These are phyloP conservation scores for Xestia xanthographa DNA, from an alignment of 2,888 invertebrate genomes.

Conservation along the genomic window DNA sequence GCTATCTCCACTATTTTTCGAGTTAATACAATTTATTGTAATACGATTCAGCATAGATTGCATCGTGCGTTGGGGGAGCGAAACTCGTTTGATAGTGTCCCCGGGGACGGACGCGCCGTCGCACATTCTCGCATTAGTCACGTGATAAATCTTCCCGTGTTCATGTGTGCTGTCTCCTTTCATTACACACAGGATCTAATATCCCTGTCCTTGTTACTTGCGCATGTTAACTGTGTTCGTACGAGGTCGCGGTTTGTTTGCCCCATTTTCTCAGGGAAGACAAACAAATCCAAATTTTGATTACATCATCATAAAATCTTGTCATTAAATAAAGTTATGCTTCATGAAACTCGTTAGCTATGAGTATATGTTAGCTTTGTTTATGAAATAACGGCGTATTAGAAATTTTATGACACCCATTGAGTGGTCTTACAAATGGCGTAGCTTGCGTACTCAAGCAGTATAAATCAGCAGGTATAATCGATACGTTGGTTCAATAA, in stretches of 20 bases:
- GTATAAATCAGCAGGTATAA: constrained; percentile 16
- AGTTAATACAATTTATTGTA: constrained; percentile 91
- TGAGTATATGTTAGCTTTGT: constrained; percentile 27
- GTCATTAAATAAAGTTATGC: constrained; percentile 54
- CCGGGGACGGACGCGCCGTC: constrained; percentile 86
- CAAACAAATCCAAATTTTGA: constrained; percentile 66
- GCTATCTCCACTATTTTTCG: constrained; percentile 90
- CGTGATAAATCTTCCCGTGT: constrained; percentile 88
- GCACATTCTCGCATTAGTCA: constrained; percentile 89
- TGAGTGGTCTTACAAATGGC: constrained; percentile 12
- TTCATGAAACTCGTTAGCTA: constrained; percentile 48
- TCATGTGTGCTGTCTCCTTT: constrained; percentile 83
- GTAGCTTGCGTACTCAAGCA: not conserved
- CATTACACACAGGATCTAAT: constrained; percentile 77
- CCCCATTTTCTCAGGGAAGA: constrained; percentile 74
- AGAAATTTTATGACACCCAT: constrained; percentile 10
- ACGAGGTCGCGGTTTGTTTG: constrained; percentile 79
- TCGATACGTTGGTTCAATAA: constrained; percentile 13
- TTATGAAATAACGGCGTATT: constrained; percentile 19
- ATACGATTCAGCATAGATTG: constrained; percentile 91
- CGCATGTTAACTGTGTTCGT: constrained; percentile 83
- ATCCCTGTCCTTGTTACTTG: constrained; percentile 79
- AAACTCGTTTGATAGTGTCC: constrained; percentile 90
- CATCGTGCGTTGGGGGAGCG: constrained; percentile 88
- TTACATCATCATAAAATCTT: constrained; percentile 62